These are phyloP conservation scores for Ailuropoda melanoleuca DNA, from an alignment of 2,113 vertebrate species.

Conservation along the genomic window DNA sequence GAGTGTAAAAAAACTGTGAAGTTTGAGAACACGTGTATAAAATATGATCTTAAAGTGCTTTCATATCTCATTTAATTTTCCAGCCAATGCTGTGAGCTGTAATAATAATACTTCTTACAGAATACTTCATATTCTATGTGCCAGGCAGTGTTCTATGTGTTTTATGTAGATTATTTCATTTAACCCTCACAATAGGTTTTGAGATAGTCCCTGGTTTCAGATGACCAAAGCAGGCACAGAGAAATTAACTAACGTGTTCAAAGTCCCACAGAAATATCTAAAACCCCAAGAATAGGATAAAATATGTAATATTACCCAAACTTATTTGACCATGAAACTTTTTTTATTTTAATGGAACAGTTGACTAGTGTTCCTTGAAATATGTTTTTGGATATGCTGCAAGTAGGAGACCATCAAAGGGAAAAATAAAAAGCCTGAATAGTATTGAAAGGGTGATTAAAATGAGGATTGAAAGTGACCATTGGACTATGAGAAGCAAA, in stretches of 20 bases:
- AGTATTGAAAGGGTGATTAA: neutral
- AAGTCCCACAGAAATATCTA: neutral
- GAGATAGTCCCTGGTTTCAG: neutral
- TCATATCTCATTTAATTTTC: neutral
- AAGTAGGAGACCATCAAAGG: neutral
- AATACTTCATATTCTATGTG: neutral
- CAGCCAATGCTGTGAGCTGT: neutral
- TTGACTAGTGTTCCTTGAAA: neutral
- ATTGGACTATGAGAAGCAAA: too few species aligned
- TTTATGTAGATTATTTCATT: neutral
- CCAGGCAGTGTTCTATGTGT: neutral
- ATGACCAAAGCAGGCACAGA: neutral
- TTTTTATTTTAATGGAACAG: neutral
- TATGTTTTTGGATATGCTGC: constrained; percentile 7
- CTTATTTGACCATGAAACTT: neutral
- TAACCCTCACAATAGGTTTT: neutral
- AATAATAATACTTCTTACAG: neutral
- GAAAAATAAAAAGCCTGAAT: neutral
- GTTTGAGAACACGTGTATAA: neutral
- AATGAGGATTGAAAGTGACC: neutral
- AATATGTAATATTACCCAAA: neutral
- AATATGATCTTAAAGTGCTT: neutral
- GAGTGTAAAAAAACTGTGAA: neutral
- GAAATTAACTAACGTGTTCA: neutral
- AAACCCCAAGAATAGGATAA: neutral